These are phyloP conservation scores for Nymphalis polychloros DNA, from an alignment of 2,888 invertebrate species.

Conservation along the genomic window DNA sequence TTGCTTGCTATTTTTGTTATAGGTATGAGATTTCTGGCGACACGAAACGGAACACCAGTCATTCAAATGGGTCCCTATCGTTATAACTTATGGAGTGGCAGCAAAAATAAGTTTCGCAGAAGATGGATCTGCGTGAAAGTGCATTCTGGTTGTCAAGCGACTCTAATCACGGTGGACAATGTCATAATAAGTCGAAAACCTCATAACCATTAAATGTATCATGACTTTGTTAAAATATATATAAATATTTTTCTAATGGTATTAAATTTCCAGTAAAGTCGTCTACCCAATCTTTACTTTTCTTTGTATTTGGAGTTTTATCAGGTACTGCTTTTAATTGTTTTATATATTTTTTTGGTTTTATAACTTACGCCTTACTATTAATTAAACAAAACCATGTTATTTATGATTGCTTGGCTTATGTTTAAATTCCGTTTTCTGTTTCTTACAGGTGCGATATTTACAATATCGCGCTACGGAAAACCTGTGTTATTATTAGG, in stretches of 20 bases:
- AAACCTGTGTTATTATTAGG: conserved; percentile 49
- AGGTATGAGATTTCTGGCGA: conserved; percentile 46
- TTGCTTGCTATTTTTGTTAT: conserved; percentile 15
- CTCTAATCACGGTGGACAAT: conserved; percentile 52
- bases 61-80: conserved; percentile 56
- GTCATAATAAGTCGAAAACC: conserved; percentile 54
- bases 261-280: too few relatives aligned
- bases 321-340: neutral
- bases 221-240: neutral
- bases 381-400: neutral
- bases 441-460: conserved; percentile 40
- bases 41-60: conserved; percentile 55
- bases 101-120: conserved; percentile 46
- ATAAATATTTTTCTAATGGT: neutral
- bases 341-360: too few relatives aligned
- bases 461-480: conserved; percentile 45
- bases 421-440: conserved; percentile 21
- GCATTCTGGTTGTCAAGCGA: conserved; percentile 53
- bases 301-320: neutral
- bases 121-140: conserved; percentile 60
- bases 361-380: too few relatives aligned
- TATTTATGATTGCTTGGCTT: neutral
- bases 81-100: conserved; percentile 56
- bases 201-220: conserved; percentile 53
- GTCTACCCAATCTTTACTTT: too few relatives aligned